phyloP scores from a whole-genome alignment of 2,113 vertebrate species.

The Hepsetus odoe region DNA sequence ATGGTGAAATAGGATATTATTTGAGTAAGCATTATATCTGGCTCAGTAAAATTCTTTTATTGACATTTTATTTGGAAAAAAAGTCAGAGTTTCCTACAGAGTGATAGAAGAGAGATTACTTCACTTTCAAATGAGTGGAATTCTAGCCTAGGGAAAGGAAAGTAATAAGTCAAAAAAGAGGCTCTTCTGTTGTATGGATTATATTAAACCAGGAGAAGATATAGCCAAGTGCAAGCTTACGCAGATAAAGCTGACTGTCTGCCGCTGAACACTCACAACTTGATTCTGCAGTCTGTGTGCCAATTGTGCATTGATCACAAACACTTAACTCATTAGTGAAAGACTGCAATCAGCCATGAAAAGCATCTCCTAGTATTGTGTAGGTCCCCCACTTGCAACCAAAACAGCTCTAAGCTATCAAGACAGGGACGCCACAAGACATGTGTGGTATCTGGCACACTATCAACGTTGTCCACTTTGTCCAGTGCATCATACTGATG shows the following conservation, averaged over 20 bases:
- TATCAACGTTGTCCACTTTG: no score
- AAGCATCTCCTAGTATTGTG: no score
- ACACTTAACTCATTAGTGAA: neutral
- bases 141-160: constrained; percentile 41
- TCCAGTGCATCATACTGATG: no score
- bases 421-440: no score
- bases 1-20: constrained; percentile 16
- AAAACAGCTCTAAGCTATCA: no score
- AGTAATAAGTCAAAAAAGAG: constrained; percentile 48
- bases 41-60: neutral
- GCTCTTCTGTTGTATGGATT: constrained; percentile 6
- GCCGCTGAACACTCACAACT: neutral
- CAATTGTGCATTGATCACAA: neutral
- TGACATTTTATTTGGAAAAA: constrained; percentile 19
- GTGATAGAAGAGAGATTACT: constrained; percentile 36
- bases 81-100: neutral
- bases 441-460: no score
- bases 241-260: neutral
- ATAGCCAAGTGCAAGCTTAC: constrained; percentile 14
- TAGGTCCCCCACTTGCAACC: no score
- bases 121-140: constrained; percentile 31
- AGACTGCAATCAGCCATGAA: no score
- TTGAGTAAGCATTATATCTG: neutral
- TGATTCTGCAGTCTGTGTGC: neutral
- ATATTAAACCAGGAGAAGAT: constrained; percentile 35